Evolutionary conservation across 2,797 vertebrate genomes (phyloP), one percentile per base, ranked within the genome.

Genomic region (Phoeniculus purpureus): DNA sequence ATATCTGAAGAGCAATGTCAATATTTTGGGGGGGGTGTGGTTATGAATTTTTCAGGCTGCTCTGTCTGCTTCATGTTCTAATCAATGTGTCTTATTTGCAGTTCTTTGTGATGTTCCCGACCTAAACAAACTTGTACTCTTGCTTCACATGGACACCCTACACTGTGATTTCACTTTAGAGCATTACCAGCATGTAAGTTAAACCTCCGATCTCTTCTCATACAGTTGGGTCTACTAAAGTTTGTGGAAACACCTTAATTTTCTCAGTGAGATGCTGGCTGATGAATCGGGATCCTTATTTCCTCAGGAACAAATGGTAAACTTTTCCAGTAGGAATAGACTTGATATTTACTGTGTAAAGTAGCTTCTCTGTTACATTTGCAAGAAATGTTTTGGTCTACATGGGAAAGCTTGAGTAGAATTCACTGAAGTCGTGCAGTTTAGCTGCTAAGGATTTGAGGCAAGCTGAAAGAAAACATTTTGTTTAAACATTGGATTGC

Each of bases 391-490:
- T 62, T 92, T 81, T 6, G 3, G 21, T 81, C 93, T 86, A 34
- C n/a, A 52, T 31, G 10, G 13, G 47, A 86, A 85, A 84, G 20
- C 48, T 79, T 61, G 67, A 82, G n/a, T 68, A 61, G 26, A 68
- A 72, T 40, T 48, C 81, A 59, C 26, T 91, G 21, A 85, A 89
- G 50, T 83, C 13, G 27, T n/a, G 43, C 90, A 73, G 47, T 70
- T 91, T 91, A 80, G 58, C 87, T 79, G 43, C 87, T 77, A 64
- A 67, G 21, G 47, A 67, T 79, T 52, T 92, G 65, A 82, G 58
- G 32, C 88, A 81, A 90, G 32, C 75, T 86, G 32, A 80, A 91
- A 77, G 60, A 86, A 94, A 93, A 91, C 1, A 14, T 68, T 91
- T 55, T n/a, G 54, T 45, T 84, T 80, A 66, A 94, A 84, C 52